These are phyloP conservation scores for Sinelater perroti DNA, from an alignment of 2,888 invertebrate species.

Conservation along the genomic window DNA sequence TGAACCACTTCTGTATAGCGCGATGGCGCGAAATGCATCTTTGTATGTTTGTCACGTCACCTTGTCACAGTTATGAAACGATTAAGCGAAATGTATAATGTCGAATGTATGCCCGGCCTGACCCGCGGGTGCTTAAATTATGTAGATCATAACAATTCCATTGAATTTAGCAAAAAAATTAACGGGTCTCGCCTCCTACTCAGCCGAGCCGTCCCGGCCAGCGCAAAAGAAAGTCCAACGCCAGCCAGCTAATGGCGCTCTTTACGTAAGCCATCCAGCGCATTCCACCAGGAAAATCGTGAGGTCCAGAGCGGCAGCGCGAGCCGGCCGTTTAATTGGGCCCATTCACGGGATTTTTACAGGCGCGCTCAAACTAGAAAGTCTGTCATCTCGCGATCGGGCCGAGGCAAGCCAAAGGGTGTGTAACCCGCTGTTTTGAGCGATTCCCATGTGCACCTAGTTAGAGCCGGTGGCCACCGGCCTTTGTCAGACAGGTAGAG, in stretches of 20 bases:
- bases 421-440: slow-evolving; percentile 40
- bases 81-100: slow-evolving; percentile 13
- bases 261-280: too few relatives aligned
- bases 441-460: slow-evolving; percentile 40
- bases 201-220: background rate
- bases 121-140: slow-evolving; percentile 15
- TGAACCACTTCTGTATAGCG: too few relatives aligned
- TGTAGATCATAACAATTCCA: slow-evolving; percentile 14
- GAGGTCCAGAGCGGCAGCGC: too few relatives aligned
- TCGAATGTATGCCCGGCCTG: slow-evolving; percentile 7
- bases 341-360: slow-evolving; percentile 34
- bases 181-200: slow-evolving; percentile 17
- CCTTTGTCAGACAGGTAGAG: slow-evolving; percentile 42
- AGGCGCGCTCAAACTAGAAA: slow-evolving; percentile 35
- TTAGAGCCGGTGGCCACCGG: slow-evolving; percentile 38
- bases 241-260: too few relatives aligned
- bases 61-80: slow-evolving; percentile 21
- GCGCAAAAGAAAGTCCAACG: background rate
- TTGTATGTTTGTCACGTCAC: slow-evolving; percentile 29
- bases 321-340: slow-evolving; percentile 30
- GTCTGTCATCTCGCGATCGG: slow-evolving; percentile 37
- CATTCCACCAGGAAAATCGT: too few relatives aligned
- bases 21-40: slow-evolving; percentile 15
- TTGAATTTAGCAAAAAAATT: slow-evolving; percentile 19
- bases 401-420: slow-evolving; percentile 38